Conservation (phyloP, 2,888 invertebrate species). For the Eugnorisma glareosa region DNA sequence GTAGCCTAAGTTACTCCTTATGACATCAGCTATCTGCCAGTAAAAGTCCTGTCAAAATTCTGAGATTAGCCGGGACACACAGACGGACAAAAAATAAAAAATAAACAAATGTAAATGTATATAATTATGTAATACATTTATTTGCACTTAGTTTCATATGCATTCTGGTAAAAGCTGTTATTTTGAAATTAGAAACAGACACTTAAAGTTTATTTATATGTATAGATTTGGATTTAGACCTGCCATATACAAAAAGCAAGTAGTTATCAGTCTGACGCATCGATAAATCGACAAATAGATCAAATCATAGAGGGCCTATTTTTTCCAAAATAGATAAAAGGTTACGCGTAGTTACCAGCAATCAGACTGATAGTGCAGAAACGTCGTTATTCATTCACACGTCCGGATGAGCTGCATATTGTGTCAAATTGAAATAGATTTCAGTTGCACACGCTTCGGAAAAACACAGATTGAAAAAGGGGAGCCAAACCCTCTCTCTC, state of each 20-base stretch:
- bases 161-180: no score
- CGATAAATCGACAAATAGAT: conserved; percentile 22
- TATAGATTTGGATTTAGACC: conserved; percentile 26
- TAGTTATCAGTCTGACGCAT: conserved; percentile 25
- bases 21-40: no score
- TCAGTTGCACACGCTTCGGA: conserved; percentile 33
- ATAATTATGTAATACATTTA: no score
- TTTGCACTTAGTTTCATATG: no score
- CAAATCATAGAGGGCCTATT: conserved; percentile 1
- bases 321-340: conserved; percentile 21
- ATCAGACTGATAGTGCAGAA: conserved; percentile 39
- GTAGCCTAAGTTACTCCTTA: no score
- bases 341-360: conserved; percentile 16
- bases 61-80: no score
- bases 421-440: conserved; percentile 54
- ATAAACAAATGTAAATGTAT: no score
- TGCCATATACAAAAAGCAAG: conserved; percentile 20
- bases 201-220: no score
- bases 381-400: conserved; percentile 43
- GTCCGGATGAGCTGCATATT: conserved; percentile 36
- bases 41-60: no score
- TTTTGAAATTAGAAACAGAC: no score
- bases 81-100: no score
- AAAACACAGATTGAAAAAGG: conserved; percentile 49
- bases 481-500: conserved; percentile 20